phyloP scores from a whole-genome alignment of 2,113 vertebrate genomes.

The Lathamus discolor region DNA sequence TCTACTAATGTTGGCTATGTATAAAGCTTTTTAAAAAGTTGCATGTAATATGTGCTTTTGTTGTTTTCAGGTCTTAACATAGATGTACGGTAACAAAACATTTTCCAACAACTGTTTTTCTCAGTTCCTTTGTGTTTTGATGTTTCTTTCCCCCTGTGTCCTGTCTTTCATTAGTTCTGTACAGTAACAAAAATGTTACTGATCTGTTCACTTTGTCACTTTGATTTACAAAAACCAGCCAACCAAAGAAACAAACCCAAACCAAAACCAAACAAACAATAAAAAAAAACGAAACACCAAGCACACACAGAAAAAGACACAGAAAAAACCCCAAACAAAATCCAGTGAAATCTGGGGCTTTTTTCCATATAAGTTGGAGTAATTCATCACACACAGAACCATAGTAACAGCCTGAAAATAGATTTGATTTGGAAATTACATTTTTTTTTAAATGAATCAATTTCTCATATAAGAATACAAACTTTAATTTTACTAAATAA shows the following conservation, averaged over 20 bases:
- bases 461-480: background rate
- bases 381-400: background rate
- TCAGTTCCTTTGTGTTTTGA: background rate
- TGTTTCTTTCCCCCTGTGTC: background rate
- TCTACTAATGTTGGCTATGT: background rate
- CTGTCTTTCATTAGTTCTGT: background rate
- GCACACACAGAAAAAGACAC: background rate
- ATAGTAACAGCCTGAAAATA: background rate
- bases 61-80: background rate
- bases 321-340: background rate
- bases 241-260: background rate
- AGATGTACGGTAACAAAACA: background rate
- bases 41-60: background rate
- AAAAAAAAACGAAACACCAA: background rate
- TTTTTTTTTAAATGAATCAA: background rate
- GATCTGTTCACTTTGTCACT: background rate
- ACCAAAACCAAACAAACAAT: background rate
- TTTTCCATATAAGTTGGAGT: background rate
- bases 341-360: background rate
- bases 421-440: background rate
- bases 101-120: background rate
- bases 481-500: background rate
- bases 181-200: background rate
- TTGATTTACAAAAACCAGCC: background rate
- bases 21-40: background rate